Percentiles rank a stretch among this genome's conserved stretches.
Conservation (phyloP, 2,797 vertebrate species). For the Lemur catta region DNA sequence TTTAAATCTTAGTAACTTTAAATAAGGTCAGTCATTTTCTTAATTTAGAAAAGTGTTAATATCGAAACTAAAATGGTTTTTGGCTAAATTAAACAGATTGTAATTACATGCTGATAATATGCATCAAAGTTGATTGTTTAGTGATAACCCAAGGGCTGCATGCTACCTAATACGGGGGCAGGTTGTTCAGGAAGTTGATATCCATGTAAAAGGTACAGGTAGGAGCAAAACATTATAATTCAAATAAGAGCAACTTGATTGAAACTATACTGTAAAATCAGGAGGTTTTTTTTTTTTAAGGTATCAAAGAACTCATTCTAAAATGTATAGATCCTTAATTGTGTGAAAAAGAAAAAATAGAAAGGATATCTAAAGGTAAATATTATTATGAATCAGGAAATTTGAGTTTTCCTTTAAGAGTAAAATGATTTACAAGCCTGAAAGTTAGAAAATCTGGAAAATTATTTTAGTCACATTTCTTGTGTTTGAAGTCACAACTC, state of each 20-base stretch:
- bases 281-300: background rate
- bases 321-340: background rate
- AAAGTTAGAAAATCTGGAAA: background rate
- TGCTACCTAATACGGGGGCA: background rate
- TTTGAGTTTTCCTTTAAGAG: background rate
- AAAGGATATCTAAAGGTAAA: background rate
- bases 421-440: slow-evolving; percentile 1
- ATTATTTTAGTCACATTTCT: background rate
- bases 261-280: background rate
- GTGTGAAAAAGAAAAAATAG: background rate
- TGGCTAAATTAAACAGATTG: background rate
- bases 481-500: background rate
- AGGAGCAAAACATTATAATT: background rate
- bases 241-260: background rate
- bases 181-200: background rate
- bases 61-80: background rate
- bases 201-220: background rate
- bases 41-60: background rate
- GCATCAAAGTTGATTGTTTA: background rate
- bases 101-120: background rate
- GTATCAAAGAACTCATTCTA: background rate
- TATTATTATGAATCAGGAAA: background rate
- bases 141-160: background rate
- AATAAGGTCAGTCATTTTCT: background rate
- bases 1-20: background rate